Evolutionary conservation across 1,140 invertebrate species (phyloP), one percentile per base, ranked within the genome.

Genomic region (Meloidogyne exigua): DNA sequence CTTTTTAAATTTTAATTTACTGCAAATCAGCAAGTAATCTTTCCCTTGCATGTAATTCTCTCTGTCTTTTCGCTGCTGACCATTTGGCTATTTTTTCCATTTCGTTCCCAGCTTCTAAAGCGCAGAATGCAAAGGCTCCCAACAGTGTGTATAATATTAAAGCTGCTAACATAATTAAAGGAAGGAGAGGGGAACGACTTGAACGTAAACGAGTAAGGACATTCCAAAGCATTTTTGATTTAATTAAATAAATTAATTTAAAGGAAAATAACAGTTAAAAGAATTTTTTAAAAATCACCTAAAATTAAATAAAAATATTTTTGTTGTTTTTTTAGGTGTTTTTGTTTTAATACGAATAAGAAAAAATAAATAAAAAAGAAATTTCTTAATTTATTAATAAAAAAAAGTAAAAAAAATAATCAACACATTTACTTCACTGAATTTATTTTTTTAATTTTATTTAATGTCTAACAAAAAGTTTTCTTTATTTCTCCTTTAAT

Each of bases 131-230:
- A 18, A 80, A 15, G 32, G 80, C 79, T 23, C 79, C 79, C 9
- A 80, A 39, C 3, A 80, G 28, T n/a, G 57, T 79, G 62, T 80
- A 80, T 23, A 80, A 26, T 21, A 32, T 26, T 13, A 80, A 32
- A 23, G 83, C 28, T 26, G 81, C 2, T 18, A 77, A 32, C 79
- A 80, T 83, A 26, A 80, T 28, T 12, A 80, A 18, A 39, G 84
- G 81, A 32, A 76, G 32, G 10, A 82, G 28, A 28, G 77, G 79
- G n/a, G 81, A 80, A 18, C 39, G 36, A 28, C 81, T 63, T 44
- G 84, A 82, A 32, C 79, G 77, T 2, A 57, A 10, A 23, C 36
- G 25, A 25, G 57, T 26, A 28, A 80, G 10, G 18, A 80, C 25
- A 32, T 80, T 80, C 74, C 72, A 80, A 28, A 80, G 81, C 79